Conservation (phyloP, 2,888 invertebrate species). For the Sarcophaga variegata region DNA sequence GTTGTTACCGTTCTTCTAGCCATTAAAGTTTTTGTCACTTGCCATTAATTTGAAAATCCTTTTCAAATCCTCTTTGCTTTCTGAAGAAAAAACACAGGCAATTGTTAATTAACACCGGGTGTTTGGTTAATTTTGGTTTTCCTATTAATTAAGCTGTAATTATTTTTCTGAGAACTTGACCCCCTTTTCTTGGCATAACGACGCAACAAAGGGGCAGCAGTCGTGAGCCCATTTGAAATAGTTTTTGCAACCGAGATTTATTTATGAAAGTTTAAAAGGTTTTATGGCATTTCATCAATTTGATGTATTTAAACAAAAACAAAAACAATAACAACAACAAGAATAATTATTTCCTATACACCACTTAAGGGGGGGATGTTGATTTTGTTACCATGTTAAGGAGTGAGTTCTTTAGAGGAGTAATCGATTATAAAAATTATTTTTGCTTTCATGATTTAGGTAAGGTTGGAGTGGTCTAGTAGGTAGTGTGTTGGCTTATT, state of each 20-base stretch:
- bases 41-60: slow-evolving; percentile 50
- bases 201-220: too few relatives aligned
- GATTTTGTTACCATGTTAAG: too few relatives aligned
- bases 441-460: too few relatives aligned
- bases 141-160: not conserved
- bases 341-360: too few relatives aligned
- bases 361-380: too few relatives aligned
- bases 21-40: slow-evolving; percentile 54
- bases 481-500: too few relatives aligned
- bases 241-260: slow-evolving; percentile 1
- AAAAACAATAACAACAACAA: not conserved
- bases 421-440: too few relatives aligned
- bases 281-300: slow-evolving; percentile 26
- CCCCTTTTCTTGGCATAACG: not conserved
- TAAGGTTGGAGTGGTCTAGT: too few relatives aligned
- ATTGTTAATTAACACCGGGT: slow-evolving; percentile 17
- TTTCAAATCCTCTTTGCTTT: not conserved
- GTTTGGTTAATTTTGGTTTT: slow-evolving; percentile 26
- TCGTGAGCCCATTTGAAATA: not conserved
- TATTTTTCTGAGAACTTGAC: not conserved
- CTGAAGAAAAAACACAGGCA: not conserved
- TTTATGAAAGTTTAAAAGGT: slow-evolving; percentile 22
- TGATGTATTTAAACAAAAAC: not conserved
- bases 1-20: not conserved
- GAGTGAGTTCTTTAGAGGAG: too few relatives aligned